phyloP scores from a whole-genome alignment of 2,888 invertebrate genomes.

The Cephus spinipes region DNA sequence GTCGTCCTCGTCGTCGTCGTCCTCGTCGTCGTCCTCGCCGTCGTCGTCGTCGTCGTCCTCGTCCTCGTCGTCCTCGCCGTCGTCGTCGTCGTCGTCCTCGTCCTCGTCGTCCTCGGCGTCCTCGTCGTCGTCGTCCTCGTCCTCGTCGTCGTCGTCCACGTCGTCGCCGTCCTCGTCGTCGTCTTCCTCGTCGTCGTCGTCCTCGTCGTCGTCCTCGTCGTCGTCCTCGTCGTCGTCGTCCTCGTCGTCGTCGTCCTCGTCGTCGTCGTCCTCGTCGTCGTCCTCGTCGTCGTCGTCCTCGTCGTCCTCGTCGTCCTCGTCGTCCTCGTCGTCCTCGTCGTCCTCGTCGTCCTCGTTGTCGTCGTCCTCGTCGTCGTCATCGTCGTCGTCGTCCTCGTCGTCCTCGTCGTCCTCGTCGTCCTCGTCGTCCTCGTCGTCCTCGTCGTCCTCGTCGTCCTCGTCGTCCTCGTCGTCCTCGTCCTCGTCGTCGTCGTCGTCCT shows the following conservation, averaged over 20 bases:
- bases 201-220: conserved; percentile 9
- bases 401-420: too few relatives aligned
- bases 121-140: conserved; percentile 3
- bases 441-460: not conserved
- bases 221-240: conserved; percentile 11
- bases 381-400: not conserved
- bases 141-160: conserved; percentile 7
- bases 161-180: too few relatives aligned
- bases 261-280: not conserved
- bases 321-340: too few relatives aligned
- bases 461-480: conserved; percentile 1
- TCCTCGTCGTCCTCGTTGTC: too few relatives aligned
- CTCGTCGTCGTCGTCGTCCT: not conserved
- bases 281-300: not conserved
- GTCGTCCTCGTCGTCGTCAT: not conserved
- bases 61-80: not conserved
- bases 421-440: too few relatives aligned
- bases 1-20: not conserved
- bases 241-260: too few relatives aligned
- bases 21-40: not conserved
- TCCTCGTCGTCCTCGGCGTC: too few relatives aligned
- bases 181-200: conserved; percentile 21
- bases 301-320: not conserved
- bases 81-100: not conserved
- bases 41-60: not conserved